Conservation (phyloP, 2,888 invertebrate species). For the Hydroisotoma schaefferi region DNA sequence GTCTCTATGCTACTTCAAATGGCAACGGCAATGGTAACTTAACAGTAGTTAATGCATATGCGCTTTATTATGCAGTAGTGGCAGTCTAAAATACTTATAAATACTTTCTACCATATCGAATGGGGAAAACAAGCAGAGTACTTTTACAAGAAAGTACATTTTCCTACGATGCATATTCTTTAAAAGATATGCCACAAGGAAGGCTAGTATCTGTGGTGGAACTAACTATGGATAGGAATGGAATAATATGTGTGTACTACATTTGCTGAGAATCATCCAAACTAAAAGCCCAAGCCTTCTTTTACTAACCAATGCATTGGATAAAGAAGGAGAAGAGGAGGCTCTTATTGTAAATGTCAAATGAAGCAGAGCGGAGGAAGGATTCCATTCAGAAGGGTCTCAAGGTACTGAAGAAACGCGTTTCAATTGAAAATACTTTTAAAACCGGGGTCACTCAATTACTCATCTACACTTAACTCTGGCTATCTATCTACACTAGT, state of each 20-base stretch:
- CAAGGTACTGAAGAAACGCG: background rate
- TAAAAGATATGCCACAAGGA: background rate
- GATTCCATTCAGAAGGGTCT: constrained; percentile 1
- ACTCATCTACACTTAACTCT: too few relatives aligned
- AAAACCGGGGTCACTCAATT: too few relatives aligned
- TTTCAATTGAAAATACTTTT: background rate
- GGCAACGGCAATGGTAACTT: too few relatives aligned
- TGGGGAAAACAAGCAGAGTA: too few relatives aligned
- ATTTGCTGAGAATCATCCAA: background rate
- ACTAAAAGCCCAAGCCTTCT: constrained; percentile 1
- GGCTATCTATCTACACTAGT: too few relatives aligned
- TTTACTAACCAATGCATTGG: background rate
- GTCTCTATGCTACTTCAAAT: too few relatives aligned
- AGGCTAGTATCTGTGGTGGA: background rate
- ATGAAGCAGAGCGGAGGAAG: constrained; percentile 5
- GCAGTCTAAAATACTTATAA: too few relatives aligned
- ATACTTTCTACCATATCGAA: too few relatives aligned
- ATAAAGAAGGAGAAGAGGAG: too few relatives aligned
- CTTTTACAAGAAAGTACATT: background rate
- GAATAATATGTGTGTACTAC: background rate
- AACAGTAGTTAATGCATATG: constrained; percentile 10
- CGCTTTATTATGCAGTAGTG: too few relatives aligned
- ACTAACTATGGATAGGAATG: background rate
- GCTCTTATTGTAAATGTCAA: background rate
- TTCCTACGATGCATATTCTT: background rate